Conservation (phyloP, 1,140 invertebrate genomes). For the Andricus grossulariae region DNA sequence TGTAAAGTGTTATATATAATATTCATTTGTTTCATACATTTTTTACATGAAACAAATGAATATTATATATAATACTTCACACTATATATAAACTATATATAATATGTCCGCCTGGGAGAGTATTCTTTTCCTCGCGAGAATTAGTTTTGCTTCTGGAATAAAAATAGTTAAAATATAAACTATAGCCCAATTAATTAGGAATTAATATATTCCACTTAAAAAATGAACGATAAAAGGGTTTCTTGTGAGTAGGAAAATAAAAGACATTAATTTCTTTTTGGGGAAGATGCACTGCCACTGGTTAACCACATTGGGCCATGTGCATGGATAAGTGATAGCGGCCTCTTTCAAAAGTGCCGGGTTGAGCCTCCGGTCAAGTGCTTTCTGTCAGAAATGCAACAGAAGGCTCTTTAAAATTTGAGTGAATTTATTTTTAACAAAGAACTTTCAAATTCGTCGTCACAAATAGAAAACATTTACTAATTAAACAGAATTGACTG, state of each 20-base stretch:
- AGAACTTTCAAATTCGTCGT: not conserved
- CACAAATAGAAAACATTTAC: not conserved
- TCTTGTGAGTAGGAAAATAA: not conserved
- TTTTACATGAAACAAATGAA: too few relatives aligned
- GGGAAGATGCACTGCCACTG: constrained; percentile 11
- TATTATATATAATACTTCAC: too few relatives aligned
- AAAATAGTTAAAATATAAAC: constrained; percentile 9
- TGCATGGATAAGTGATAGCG: constrained; percentile 67
- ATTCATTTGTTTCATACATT: too few relatives aligned
- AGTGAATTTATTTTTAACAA: constrained; percentile 28
- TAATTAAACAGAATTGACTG: too few relatives aligned
- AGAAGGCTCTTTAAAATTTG: constrained; percentile 25
- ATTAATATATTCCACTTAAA: too few relatives aligned
- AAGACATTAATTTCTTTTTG: constrained; percentile 18
- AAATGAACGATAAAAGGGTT: too few relatives aligned
- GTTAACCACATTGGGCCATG: constrained; percentile 59
- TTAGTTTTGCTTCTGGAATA: constrained; percentile 32
- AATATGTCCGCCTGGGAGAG: too few relatives aligned
- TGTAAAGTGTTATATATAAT: too few relatives aligned
- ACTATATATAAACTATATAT: too few relatives aligned
- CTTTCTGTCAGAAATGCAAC: constrained; percentile 38
- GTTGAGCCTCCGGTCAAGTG: constrained; percentile 60
- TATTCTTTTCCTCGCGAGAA: not conserved
- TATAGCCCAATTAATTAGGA: too few relatives aligned
- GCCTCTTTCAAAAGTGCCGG: constrained; percentile 57